Conservation (phyloP, 2,888 invertebrate genomes). For the Trichopoda pennipes region DNA sequence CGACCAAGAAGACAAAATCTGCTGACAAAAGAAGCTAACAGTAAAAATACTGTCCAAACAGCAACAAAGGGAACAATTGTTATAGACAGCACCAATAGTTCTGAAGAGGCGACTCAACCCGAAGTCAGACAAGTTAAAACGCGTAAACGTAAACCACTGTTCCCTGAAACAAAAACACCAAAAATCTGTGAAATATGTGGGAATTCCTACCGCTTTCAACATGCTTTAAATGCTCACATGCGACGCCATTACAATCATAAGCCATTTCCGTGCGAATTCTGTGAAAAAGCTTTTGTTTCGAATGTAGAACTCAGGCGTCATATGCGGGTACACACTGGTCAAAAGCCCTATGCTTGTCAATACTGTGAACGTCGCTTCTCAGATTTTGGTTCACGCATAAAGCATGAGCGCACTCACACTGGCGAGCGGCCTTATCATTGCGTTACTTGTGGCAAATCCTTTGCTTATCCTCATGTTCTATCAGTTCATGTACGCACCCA, state of each 20-base stretch:
- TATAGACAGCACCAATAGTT: neutral
- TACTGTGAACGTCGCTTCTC: constrained; percentile 80
- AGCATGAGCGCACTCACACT: constrained; percentile 80
- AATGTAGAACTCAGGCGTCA: constrained; percentile 80
- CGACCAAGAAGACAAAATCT: constrained; percentile 1
- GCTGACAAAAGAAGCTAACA: neutral
- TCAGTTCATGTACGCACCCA: constrained; percentile 79
- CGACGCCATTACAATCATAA: constrained; percentile 79
- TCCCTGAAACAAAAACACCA: constrained; percentile 71
- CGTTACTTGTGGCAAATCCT: constrained; percentile 77
- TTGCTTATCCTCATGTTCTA: constrained; percentile 80
- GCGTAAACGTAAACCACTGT: constrained; percentile 55
- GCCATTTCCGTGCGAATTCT: constrained; percentile 78
- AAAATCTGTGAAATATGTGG: constrained; percentile 80
- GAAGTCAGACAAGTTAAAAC: constrained; percentile 38
- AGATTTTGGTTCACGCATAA: constrained; percentile 80
- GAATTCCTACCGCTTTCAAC: constrained; percentile 80
- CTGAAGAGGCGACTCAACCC: neutral
- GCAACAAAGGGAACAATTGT: neutral
- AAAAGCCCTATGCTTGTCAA: constrained; percentile 79
- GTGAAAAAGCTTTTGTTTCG: constrained; percentile 80
- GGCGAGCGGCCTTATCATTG: constrained; percentile 79
- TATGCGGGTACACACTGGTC: constrained; percentile 80
- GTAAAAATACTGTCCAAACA: neutral
- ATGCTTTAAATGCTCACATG: constrained; percentile 80